Percentiles rank a stretch among this genome's conserved stretches.
Conservation (phyloP, 2,797 vertebrate species). For the Poecilia wingei region DNA sequence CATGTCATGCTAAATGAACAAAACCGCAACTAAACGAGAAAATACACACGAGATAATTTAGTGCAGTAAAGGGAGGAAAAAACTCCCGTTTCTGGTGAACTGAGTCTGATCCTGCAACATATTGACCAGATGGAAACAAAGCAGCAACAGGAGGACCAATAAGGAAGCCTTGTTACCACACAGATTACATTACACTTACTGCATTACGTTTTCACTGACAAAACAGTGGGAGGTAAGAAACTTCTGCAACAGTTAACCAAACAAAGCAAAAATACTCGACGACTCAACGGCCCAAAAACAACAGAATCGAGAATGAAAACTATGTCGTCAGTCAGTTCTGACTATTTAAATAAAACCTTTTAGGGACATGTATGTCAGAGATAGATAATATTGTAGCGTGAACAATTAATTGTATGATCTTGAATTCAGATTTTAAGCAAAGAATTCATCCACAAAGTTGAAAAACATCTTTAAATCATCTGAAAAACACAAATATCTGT, state of each 20-base stretch:
- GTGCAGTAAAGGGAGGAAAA: not conserved
- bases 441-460: not conserved
- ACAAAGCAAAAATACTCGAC: not conserved
- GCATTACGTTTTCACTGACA: not conserved
- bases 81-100: not conserved
- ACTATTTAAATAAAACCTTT: not conserved
- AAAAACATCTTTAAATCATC: not conserved
- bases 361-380: not conserved
- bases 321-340: not conserved
- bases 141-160: not conserved
- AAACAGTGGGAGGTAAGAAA: not conserved
- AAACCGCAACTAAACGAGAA: not conserved
- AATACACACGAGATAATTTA: not conserved
- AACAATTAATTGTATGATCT: not conserved
- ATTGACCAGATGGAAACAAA: not conserved
- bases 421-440: not conserved
- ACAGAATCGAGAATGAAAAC: not conserved
- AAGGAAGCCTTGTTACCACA: slow-evolving; percentile 1
- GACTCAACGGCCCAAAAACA: not conserved
- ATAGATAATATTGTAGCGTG: not conserved
- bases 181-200: not conserved
- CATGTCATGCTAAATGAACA: not conserved
- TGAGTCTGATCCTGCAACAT: not conserved
- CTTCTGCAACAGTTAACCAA: not conserved
- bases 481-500: not conserved